Conservation (phyloP, 2,113 vertebrate genomes). For the Rhinichthys klamathensis region DNA sequence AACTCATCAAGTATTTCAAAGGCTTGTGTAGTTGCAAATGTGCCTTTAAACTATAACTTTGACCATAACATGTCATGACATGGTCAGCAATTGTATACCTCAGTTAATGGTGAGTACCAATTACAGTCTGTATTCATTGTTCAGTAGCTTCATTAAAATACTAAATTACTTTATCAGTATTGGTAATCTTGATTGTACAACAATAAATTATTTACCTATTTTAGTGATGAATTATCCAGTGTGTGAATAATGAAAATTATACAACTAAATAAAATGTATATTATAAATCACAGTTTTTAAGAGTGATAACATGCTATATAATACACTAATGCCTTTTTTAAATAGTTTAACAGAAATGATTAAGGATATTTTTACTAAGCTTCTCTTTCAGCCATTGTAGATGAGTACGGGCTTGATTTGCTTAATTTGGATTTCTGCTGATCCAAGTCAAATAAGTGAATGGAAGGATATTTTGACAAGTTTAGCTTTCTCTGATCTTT, state of each 20-base stretch:
- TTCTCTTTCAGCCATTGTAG: too few species aligned
- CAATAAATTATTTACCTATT: neutral
- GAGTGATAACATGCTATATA: neutral
- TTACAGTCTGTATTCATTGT: conserved; percentile 8
- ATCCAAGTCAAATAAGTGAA: neutral
- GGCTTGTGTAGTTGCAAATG: neutral
- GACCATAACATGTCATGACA: conserved; percentile 48
- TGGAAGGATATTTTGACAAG: neutral
- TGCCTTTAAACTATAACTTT: neutral
- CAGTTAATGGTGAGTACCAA: neutral
- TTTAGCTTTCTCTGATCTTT: neutral
- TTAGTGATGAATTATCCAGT: neutral
- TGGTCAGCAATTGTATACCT: conserved; percentile 26
- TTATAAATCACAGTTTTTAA: neutral
- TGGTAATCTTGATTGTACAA: neutral
- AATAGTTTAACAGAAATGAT: neutral
- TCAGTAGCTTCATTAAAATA: neutral
- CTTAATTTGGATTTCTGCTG: neutral
- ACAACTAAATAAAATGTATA: conserved; percentile 11
- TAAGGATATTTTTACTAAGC: neutral
- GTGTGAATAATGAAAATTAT: neutral
- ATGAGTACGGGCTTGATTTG: neutral
- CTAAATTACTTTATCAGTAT: neutral
- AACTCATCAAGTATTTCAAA: neutral
- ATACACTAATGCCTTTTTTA: neutral